phyloP scores from a whole-genome alignment of 2,113 vertebrate genomes.

The Cheilinus undulatus region DNA sequence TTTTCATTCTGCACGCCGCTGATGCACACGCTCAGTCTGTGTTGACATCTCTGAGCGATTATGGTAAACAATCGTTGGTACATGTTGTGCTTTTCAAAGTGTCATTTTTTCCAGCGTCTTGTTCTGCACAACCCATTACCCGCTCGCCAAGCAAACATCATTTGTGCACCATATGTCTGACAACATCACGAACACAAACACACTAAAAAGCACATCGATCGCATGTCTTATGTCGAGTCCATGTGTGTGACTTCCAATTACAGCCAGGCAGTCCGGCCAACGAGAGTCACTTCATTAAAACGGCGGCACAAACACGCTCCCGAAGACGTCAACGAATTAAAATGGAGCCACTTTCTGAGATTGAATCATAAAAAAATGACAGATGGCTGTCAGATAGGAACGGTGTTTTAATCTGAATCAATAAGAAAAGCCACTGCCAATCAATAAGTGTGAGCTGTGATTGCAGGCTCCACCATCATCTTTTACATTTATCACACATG shows the following conservation, averaged over 20 bases:
- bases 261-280: not conserved
- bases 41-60: conserved; percentile 26
- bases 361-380: conserved; percentile 58
- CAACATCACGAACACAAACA: too few species aligned
- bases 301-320: not conserved
- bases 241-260: conserved; percentile 16
- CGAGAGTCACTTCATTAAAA: conserved; percentile 5
- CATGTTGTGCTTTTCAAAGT: conserved; percentile 30
- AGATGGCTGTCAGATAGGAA: conserved; percentile 28
- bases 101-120: not conserved
- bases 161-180: conserved; percentile 19
- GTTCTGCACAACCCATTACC: conserved; percentile 11
- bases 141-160: conserved; percentile 30
- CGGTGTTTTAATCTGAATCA: conserved; percentile 46
- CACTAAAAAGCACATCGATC: conserved; percentile 9
- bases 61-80: conserved; percentile 27
- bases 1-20: conserved; percentile 14
- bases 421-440: conserved; percentile 34
- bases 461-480: not conserved
- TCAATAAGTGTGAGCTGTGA: conserved; percentile 22
- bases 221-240: conserved; percentile 4
- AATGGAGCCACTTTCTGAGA: conserved; percentile 58
- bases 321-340: conserved; percentile 7
- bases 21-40: not conserved
- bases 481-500: conserved; percentile 36